Percentiles rank a stretch among this genome's conserved stretches.
phyloP scores from a whole-genome alignment of 1,140 invertebrate genomes.

The Pseudomyrmex dendroicus region DNA sequence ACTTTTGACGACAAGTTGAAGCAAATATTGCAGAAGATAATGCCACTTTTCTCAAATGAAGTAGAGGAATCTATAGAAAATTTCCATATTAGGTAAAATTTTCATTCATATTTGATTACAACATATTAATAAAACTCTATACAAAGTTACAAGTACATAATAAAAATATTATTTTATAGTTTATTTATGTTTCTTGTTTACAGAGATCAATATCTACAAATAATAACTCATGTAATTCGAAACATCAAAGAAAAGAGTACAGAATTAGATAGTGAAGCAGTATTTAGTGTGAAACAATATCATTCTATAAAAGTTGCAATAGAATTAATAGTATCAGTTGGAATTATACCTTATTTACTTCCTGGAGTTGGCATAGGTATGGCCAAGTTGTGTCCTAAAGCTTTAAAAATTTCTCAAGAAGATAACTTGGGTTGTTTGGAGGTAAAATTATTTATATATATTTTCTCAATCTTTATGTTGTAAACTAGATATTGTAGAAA shows the following conservation, averaged over 20 bases:
- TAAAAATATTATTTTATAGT: slow-evolving; percentile 8
- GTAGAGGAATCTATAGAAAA: slow-evolving; percentile 36
- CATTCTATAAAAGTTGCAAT: slow-evolving; percentile 85
- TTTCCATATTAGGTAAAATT: slow-evolving; percentile 59
- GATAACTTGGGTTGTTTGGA: slow-evolving; percentile 68
- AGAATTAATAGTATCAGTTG: slow-evolving; percentile 88
- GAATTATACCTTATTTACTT: slow-evolving; percentile 88
- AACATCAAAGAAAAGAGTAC: slow-evolving; percentile 63
- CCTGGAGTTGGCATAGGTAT: slow-evolving; percentile 88
- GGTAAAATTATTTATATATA: slow-evolving; percentile 55
- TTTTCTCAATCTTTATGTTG: not conserved
- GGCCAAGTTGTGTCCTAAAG: slow-evolving; percentile 80
- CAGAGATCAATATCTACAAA: slow-evolving; percentile 75
- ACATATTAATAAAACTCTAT: not conserved
- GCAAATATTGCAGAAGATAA: slow-evolving; percentile 56
- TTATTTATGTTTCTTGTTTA: slow-evolving; percentile 18
- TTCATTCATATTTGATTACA: slow-evolving; percentile 1
- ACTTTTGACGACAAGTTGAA: slow-evolving; percentile 64
- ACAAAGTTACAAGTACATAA: not conserved
- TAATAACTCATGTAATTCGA: slow-evolving; percentile 70
- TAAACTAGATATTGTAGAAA: slow-evolving; percentile 7
- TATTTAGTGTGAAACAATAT: slow-evolving; percentile 87
- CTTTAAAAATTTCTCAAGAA: slow-evolving; percentile 69
- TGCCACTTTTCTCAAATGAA: slow-evolving; percentile 60
- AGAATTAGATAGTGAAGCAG: slow-evolving; percentile 78